Percentiles rank a stretch among this genome's conserved stretches.
phyloP scores from a whole-genome alignment of 2,797 vertebrate species.

The Garrulus glandarius region DNA sequence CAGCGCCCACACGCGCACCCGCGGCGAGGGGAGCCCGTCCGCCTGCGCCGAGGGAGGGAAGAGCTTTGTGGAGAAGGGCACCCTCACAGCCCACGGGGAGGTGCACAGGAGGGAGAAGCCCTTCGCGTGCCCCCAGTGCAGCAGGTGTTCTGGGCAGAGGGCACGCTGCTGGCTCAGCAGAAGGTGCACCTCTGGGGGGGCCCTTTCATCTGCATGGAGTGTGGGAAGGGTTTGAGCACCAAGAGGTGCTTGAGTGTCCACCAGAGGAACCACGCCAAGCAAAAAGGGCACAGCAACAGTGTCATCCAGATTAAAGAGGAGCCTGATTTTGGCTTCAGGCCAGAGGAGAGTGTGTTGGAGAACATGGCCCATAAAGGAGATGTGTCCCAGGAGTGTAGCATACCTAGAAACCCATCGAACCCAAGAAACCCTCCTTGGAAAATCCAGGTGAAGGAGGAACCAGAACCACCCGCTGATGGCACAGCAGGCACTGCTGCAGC shows the following conservation, averaged over 20 bases:
- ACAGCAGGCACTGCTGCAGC: not conserved
- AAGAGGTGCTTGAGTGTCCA: not conserved
- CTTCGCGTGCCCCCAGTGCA: not conserved
- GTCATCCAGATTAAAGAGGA: not conserved
- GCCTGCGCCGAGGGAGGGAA: not conserved
- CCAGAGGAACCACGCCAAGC: not conserved
- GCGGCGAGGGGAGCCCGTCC: not conserved
- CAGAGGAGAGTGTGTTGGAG: not conserved
- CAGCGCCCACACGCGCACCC: rapidly evolving
- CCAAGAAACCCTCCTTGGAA: not conserved
- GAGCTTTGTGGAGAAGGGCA: conserved; percentile 4
- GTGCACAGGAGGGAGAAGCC: not conserved
- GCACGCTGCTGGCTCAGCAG: not conserved
- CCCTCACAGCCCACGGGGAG: not conserved
- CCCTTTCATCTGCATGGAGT: not conserved
- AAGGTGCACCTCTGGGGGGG: not conserved
- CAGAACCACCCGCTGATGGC: not conserved
- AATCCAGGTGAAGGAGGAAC: not conserved
- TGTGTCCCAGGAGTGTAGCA: not conserved
- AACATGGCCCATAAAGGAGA: not conserved
- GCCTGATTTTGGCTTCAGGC: not conserved
- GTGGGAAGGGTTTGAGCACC: conserved; percentile 37
- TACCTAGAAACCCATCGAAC: not conserved
- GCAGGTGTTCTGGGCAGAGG: conserved; percentile 10
- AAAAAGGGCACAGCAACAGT: not conserved